Evolutionary conservation across 30 jellyfish, hydroid and myxozoan genomes (phyloP).

Genomic region (Hydractinia symbiolongicarpus): DNA sequence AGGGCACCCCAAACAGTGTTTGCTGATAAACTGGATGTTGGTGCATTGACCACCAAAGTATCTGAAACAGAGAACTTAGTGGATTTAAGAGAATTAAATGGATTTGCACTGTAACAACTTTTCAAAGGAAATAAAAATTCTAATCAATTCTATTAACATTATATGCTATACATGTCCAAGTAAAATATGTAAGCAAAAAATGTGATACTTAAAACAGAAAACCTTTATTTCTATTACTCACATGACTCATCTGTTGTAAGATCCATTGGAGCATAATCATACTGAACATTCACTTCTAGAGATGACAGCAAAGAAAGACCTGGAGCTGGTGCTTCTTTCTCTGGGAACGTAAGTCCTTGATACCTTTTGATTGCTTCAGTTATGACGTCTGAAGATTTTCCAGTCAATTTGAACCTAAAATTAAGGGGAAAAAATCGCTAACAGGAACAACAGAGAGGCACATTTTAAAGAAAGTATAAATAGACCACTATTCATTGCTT

Average conservation of each 20-base stretch:
- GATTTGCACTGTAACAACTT: too few relatives aligned
- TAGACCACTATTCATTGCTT: too few relatives aligned
- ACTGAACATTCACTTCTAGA: conserved; percentile 47
- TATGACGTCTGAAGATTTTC: conserved; percentile 42
- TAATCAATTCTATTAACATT: too few relatives aligned
- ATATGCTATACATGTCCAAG: too few relatives aligned
- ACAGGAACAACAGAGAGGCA: too few relatives aligned
- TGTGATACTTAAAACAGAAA: background rate
- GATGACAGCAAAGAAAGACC: conserved; percentile 23
- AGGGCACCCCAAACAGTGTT: conserved; percentile 92
- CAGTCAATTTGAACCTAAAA: conserved; percentile 20
- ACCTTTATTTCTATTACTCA: conserved; percentile 1
- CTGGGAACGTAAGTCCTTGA: conserved; percentile 59
- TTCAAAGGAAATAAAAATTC: too few relatives aligned
- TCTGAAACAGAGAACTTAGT: conserved; percentile 34
- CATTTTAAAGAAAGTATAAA: too few relatives aligned
- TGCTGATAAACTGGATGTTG: conserved; percentile 50
- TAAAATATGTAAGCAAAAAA: background rate
- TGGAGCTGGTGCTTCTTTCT: conserved; percentile 32
- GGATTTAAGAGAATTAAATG: too few relatives aligned
- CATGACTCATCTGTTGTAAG: conserved; percentile 74
- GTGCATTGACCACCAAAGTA: conserved; percentile 50
- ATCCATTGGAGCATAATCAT: conserved; percentile 38
- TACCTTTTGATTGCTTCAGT: conserved; percentile 64
- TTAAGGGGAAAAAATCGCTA: too few relatives aligned